These are phyloP conservation scores for Idaea dimidiata DNA, from an alignment of 2,888 invertebrate genomes.

Conservation along the genomic window DNA sequence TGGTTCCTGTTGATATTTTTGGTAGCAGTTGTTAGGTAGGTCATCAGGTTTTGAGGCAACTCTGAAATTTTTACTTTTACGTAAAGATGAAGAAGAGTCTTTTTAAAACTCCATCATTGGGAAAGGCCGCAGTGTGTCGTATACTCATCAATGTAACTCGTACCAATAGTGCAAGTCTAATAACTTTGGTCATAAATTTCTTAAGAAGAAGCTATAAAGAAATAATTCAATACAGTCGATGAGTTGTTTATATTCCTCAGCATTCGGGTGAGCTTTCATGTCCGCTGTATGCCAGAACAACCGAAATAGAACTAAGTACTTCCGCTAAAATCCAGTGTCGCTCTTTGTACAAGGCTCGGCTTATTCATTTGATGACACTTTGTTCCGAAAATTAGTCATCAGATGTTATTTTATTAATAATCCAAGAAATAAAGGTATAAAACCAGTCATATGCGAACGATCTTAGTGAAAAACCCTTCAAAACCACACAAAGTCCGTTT, in stretches of 20 bases:
- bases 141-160: too few species aligned
- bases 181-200: constrained; percentile 11
- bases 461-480: too few species aligned
- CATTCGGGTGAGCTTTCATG: constrained; percentile 38
- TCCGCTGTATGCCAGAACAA: constrained; percentile 33
- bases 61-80: too few species aligned
- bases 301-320: constrained; percentile 68
- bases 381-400: not conserved
- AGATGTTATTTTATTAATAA: not conserved
- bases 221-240: constrained; percentile 31
- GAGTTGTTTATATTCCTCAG: constrained; percentile 45
- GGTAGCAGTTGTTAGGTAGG: too few species aligned
- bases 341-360: constrained; percentile 23
- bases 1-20: too few species aligned
- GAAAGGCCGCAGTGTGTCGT: too few species aligned
- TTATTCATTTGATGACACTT: not conserved
- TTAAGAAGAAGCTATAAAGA: constrained; percentile 17
- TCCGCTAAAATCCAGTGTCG: constrained; percentile 55
- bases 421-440: not conserved
- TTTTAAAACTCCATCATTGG: too few species aligned
- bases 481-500: too few species aligned
- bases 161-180: not conserved
- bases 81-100: too few species aligned
- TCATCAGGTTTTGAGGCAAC: too few species aligned
- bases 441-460: too few species aligned